Percentiles rank a stretch among this genome's conserved stretches.
Conservation (phyloP, 2,113 vertebrate species). For the Scomber colias region DNA sequence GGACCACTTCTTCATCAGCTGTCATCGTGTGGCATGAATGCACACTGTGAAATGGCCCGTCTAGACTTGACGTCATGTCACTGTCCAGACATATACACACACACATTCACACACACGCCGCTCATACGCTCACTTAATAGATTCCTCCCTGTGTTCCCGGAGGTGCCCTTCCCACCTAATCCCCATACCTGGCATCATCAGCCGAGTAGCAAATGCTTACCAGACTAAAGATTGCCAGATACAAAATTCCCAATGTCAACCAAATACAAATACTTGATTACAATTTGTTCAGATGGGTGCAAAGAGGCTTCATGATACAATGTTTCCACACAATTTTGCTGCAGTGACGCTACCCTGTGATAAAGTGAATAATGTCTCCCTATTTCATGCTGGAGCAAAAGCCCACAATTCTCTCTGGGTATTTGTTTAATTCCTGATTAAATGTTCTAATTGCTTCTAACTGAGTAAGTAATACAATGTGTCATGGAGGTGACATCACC, state of each 20-base stretch:
- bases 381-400: not conserved
- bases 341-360: not conserved
- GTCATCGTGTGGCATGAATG: slow-evolving; percentile 74
- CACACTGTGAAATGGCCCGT: slow-evolving; percentile 78
- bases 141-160: slow-evolving; percentile 65
- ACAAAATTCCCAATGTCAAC: slow-evolving; percentile 41
- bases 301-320: not conserved
- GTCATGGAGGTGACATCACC: not conserved
- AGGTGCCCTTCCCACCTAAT: slow-evolving; percentile 76
- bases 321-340: not conserved
- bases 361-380: not conserved
- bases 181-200: slow-evolving; percentile 72
- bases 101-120: slow-evolving; percentile 38
- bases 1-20: slow-evolving; percentile 77
- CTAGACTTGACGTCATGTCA: slow-evolving; percentile 84
- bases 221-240: slow-evolving; percentile 34
- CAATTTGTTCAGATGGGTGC: not conserved
- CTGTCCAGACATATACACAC: slow-evolving; percentile 64
- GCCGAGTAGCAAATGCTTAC: slow-evolving; percentile 40
- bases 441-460: not conserved
- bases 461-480: not conserved
- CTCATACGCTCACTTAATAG: slow-evolving; percentile 47
- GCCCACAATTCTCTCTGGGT: not conserved
- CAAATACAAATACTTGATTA: not conserved
- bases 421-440: not conserved